Base-by-base conservation (phyloP, 2,888 invertebrate genomes). In the Chrysina gloriosa region DNA sequence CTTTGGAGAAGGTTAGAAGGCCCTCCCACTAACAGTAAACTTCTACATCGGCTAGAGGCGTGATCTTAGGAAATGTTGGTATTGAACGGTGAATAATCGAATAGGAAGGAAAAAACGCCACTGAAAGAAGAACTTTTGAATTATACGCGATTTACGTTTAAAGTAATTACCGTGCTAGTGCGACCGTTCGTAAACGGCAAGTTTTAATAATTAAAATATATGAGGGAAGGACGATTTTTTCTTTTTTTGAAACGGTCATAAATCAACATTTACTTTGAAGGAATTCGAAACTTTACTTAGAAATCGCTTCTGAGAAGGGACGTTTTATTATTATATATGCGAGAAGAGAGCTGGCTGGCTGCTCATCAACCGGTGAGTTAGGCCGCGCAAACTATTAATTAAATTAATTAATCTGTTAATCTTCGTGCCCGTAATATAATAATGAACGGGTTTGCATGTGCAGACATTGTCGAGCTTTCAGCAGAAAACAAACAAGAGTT, bases 1-100 rank as follows among this genome's bases (percentile, higher is more conserved):
- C 66, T 69, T 47, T 23, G 21, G 47, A 69, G 66, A 63, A 72
- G 72, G 70, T 71, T 72, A 72, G 67, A 63, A 64, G 67, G 61
- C 68, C 71, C 71, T 67, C 71, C 69, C 65, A 69, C 65, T 71
- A 71, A 71, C 71, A 72, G 71, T 72, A 72, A 72, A 72, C 67
- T 63, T 66, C 66, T 69, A 67, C 67, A 65, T 63, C 27, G 27
- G 63, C 27, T 19, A 39, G 47, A 50, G 63, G 61, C 50, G 48
- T 58, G 39, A 47, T 34, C 48, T 63, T 23, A 63, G 47, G 63
- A 36, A 27, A 29, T 61, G 50, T 47, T 63, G 47, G 50, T 47
- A 58, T 63, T 50, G 48, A 67, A 63, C 63, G 52, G 47, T 67
- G 50, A 36, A 50, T 63, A 63, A 67, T 67, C 61, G 42, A 25